Evolutionary conservation across 2,113 vertebrate species (phyloP).

Genomic region (Sarotherodon lohbergeri): DNA sequence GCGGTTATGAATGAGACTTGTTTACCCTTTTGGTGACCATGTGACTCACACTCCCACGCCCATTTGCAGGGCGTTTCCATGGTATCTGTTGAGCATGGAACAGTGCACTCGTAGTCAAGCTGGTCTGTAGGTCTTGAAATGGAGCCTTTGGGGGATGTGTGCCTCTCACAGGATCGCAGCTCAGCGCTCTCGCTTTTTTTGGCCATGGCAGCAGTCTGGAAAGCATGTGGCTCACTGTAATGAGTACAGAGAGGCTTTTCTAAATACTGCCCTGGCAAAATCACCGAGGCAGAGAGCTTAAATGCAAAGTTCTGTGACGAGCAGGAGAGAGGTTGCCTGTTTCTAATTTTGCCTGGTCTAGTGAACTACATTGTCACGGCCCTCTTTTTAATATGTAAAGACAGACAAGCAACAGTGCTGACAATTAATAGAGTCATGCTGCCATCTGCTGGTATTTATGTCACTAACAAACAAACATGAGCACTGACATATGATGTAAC

Average conservation of each 20-base stretch:
- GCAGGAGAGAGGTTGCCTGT: slow-evolving; percentile 2
- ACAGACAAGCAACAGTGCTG: not conserved
- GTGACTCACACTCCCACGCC: slow-evolving; percentile 69
- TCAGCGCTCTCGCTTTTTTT: slow-evolving; percentile 40
- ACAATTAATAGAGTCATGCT: not conserved
- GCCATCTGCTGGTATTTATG: slow-evolving; percentile 56
- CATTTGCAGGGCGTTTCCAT: slow-evolving; percentile 70
- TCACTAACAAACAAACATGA: not conserved
- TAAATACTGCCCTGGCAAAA: slow-evolving; percentile 21
- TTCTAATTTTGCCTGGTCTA: slow-evolving; percentile 50
- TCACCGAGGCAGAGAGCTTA: not conserved
- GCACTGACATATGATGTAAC: slow-evolving; percentile 6
- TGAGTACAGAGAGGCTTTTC: slow-evolving; percentile 21
- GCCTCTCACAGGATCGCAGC: slow-evolving; percentile 50
- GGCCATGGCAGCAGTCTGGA: slow-evolving; percentile 23
- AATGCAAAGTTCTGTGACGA: slow-evolving; percentile 16
- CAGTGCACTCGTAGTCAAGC: slow-evolving; percentile 46
- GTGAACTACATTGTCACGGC: slow-evolving; percentile 50
- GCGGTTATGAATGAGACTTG: slow-evolving; percentile 75
- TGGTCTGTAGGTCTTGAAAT: slow-evolving; percentile 58
- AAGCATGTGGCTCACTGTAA: slow-evolving; percentile 16
- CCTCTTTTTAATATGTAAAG: slow-evolving; percentile 22
- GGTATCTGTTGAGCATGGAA: slow-evolving; percentile 58
- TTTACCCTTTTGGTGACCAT: slow-evolving; percentile 72
- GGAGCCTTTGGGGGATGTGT: slow-evolving; percentile 35